phyloP scores from a whole-genome alignment of 2,113 vertebrate species.

The Micromys minutus region DNA sequence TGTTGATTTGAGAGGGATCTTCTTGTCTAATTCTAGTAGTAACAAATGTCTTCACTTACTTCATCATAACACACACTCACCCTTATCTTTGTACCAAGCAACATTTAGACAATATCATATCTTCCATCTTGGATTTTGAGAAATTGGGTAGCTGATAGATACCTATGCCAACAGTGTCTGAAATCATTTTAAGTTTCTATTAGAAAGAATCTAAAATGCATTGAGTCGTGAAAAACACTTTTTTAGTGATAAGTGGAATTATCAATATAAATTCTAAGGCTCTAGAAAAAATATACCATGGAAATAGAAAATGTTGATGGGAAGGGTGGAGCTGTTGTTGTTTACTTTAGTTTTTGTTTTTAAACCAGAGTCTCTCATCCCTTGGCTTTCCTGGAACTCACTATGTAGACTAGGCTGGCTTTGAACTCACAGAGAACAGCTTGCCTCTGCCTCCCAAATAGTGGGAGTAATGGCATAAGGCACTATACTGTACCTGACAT shows the following conservation, averaged over 20 bases:
- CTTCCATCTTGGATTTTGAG: slow-evolving; percentile 9
- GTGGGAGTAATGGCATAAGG: neutral
- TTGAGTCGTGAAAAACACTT: neutral
- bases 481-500: neutral
- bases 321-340: no score
- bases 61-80: neutral
- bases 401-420: neutral
- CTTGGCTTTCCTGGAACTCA: neutral
- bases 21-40: slow-evolving; percentile 17
- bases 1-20: neutral
- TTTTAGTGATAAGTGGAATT: slow-evolving; percentile 27
- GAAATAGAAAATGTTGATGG: slow-evolving; percentile 13
- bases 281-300: slow-evolving; percentile 1
- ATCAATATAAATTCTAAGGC: slow-evolving; percentile 25
- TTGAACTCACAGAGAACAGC: neutral
- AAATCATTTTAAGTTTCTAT: slow-evolving; percentile 29
- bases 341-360: neutral
- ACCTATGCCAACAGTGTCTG: neutral
- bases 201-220: neutral
- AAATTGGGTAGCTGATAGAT: neutral
- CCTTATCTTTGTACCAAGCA: neutral
- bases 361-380: neutral
- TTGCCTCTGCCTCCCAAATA: neutral
- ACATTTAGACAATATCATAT: neutral
- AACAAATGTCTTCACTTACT: neutral